Evolutionary conservation across 2,797 vertebrate species (phyloP), one percentile per base, ranked within the genome.

Genomic region (Rhinogobio ventralis): DNA sequence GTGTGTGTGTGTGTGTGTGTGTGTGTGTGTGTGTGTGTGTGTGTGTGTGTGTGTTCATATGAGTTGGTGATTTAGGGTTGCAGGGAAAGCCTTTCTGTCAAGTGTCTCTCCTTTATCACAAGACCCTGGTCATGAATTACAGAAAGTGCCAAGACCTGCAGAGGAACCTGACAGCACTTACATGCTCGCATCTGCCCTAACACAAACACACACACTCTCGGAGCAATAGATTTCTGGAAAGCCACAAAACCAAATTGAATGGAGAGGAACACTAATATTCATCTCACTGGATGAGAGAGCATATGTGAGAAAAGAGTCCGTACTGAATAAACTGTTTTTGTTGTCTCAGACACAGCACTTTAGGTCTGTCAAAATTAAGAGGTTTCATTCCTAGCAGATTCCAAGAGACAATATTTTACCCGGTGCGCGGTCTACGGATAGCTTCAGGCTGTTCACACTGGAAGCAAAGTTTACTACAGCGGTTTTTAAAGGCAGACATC

Each of bases 121-220:
- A 33, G 42, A 23, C 68, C 55, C 68, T 19, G 62, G 25, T 36
- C 64, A 78, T 82, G 68, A 89, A 84, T 87, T 87, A 87, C 81
- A 49, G 39, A 67, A 83, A 75, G 64, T 80, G 75, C 80, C 3
- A 72, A 81, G 80, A 69, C 85, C 86, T 62, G 67, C 75, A 83
- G 36, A 45, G 51, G 14, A 87, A 68, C 71, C 62, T 15, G 81
- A 83, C 72, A 67, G 46, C 49, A 78, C 49, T 30, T 62, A 83
- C 46, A 51, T 5, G 25, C 75, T 53, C 49, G 23, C 13, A 53
- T 82, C 30, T 66, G 42, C 62, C 19, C 19, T n/a, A 53, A 23
- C 23, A 45, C 15, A 14, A 3, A 25, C 33, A 60, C 49, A 30
- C n/a, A 33, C 55, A n/a, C n/a, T n/a, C 20, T 17, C 30, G 17